Percentiles rank a stretch among this genome's conserved stretches.
phyloP scores from a whole-genome alignment of 2,113 vertebrate species.

The Probosciger aterrimus region DNA sequence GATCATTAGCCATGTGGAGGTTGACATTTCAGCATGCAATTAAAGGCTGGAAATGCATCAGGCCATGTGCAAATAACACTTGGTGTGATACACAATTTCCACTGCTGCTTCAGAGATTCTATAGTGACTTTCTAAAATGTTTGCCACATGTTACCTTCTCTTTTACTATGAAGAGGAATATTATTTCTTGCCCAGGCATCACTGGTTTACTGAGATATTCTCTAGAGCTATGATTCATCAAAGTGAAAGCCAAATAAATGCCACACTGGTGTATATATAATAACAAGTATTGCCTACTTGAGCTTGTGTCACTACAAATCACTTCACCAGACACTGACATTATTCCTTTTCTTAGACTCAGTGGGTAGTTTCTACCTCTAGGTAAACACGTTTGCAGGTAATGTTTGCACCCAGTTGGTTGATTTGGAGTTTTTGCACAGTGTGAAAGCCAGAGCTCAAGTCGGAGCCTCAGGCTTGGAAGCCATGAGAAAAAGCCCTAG shows the following conservation, averaged over 20 bases:
- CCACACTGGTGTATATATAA: not conserved
- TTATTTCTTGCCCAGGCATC: not conserved
- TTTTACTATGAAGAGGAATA: not conserved
- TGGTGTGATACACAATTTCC: not conserved
- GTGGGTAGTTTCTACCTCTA: not conserved
- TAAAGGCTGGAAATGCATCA: not conserved
- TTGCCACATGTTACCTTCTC: not conserved
- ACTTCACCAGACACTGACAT: not conserved
- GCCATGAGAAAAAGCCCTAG: not conserved
- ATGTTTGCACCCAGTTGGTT: not conserved
- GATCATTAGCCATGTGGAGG: not conserved
- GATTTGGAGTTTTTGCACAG: not conserved
- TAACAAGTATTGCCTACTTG: not conserved
- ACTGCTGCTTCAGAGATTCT: not conserved
- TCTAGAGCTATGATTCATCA: not conserved
- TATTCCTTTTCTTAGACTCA: not conserved
- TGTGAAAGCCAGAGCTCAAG: not conserved
- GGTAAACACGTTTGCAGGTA: not conserved
- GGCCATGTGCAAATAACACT: not conserved
- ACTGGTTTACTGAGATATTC: not conserved
- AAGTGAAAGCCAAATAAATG: conserved; percentile 30
- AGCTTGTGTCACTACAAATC: not conserved
- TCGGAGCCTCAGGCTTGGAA: not conserved
- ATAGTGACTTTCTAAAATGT: not conserved
- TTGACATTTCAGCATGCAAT: not conserved